phyloP scores from a whole-genome alignment of 2,888 invertebrate genomes.

The Drosophila melanosoma region DNA sequence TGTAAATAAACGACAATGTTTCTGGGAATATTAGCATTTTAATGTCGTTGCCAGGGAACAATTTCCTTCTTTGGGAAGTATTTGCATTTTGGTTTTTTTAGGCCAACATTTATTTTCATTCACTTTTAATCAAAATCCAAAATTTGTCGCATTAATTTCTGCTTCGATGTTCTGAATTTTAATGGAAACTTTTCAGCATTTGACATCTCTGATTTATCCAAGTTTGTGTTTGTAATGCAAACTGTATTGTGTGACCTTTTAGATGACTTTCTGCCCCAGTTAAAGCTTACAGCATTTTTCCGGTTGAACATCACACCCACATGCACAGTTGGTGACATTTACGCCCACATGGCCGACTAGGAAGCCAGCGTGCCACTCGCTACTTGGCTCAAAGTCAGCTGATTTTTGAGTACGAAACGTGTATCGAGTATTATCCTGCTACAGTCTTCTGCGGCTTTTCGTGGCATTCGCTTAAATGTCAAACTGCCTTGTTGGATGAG shows the following conservation, averaged over 20 bases:
- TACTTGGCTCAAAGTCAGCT: slow-evolving; percentile 26
- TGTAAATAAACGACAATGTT: slow-evolving; percentile 15
- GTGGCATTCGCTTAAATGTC: slow-evolving; percentile 63
- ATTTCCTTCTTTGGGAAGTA: slow-evolving; percentile 7
- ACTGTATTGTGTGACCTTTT: slow-evolving; percentile 34
- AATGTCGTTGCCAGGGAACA: slow-evolving; percentile 27
- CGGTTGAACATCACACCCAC: slow-evolving; percentile 50
- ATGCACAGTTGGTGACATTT: slow-evolving; percentile 13
- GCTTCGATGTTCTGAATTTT: slow-evolving; percentile 46
- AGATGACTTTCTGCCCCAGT: slow-evolving; percentile 7
- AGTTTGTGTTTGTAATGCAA: slow-evolving; percentile 8
- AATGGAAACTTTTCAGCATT: slow-evolving; percentile 39
- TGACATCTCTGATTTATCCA: slow-evolving; percentile 32
- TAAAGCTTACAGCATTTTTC: slow-evolving; percentile 34
- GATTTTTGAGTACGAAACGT: slow-evolving; percentile 64
- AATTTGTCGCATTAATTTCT: slow-evolving; percentile 60
- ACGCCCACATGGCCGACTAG: slow-evolving; percentile 42
- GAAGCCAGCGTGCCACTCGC: slow-evolving; percentile 29
- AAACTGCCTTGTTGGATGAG: slow-evolving; percentile 36
- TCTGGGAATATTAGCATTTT: slow-evolving; percentile 37
- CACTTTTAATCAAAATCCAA: slow-evolving; percentile 58
- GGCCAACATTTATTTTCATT: slow-evolving; percentile 54
- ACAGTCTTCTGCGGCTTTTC: slow-evolving; percentile 27
- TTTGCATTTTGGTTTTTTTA: slow-evolving; percentile 27
- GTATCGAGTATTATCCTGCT: slow-evolving; percentile 17